Evolutionary conservation across 2,113 vertebrate species (phyloP).

Genomic region (Odontophorus gujanensis): DNA sequence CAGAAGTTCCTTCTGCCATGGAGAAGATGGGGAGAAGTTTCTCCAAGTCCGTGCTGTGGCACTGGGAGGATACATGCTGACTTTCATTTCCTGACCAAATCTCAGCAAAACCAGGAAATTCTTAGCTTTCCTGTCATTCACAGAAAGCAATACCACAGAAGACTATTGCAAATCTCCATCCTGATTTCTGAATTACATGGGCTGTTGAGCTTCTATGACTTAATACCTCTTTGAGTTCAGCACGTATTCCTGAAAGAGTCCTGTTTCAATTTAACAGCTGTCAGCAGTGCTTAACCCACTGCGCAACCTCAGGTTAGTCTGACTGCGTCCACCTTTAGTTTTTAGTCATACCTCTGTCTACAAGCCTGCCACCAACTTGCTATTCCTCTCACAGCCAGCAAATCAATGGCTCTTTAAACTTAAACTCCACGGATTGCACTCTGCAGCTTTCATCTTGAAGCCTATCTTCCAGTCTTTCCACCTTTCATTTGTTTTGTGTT

Average conservation of each 20-base stretch:
- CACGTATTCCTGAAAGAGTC: not conserved
- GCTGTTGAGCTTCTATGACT: not conserved
- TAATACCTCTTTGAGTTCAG: not conserved
- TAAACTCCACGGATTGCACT: not conserved
- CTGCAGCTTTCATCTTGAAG: not conserved
- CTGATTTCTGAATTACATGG: not conserved
- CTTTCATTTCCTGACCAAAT: not conserved
- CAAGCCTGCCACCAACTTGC: not conserved
- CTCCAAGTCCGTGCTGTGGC: not conserved
- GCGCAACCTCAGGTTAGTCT: not conserved
- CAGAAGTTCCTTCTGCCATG: not conserved
- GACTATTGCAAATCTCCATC: not conserved
- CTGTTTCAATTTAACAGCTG: not conserved
- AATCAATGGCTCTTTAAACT: not conserved
- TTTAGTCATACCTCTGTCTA: not conserved
- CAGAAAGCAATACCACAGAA: not conserved
- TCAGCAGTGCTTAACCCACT: not conserved
- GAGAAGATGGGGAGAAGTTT: not conserved
- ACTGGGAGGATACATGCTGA: not conserved
- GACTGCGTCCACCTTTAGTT: not conserved
- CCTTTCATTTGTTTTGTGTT: not conserved
- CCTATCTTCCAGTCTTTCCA: not conserved
- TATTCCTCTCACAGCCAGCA: not conserved
- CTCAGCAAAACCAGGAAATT: not conserved
- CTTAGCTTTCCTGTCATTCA: not conserved